phyloP scores from a whole-genome alignment of 2,888 invertebrate genomes.

The Ophraella communa region DNA sequence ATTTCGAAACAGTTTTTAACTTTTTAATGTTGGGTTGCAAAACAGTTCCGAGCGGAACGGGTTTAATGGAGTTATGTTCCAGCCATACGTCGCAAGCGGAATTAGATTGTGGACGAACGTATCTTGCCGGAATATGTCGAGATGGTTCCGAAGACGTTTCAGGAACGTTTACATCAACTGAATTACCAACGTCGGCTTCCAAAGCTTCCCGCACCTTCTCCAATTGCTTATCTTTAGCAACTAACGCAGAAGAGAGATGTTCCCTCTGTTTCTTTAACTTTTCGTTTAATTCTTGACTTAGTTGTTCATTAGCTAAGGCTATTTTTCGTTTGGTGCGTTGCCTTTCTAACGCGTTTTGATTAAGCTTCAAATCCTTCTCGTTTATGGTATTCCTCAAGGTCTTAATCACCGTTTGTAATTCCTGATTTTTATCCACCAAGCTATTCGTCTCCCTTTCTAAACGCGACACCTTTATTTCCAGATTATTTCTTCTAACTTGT shows the following conservation, averaged over 20 bases:
- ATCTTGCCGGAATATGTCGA: not conserved
- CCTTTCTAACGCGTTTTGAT: slow-evolving; percentile 70
- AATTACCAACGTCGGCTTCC: slow-evolving; percentile 29
- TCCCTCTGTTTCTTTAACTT: slow-evolving; percentile 67
- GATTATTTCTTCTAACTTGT: slow-evolving; percentile 68
- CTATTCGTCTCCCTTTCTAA: slow-evolving; percentile 70
- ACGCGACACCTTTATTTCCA: slow-evolving; percentile 71
- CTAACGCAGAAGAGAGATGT: slow-evolving; percentile 63
- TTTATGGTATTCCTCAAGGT: slow-evolving; percentile 58
- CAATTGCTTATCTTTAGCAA: slow-evolving; percentile 67
- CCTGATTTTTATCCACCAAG: slow-evolving; percentile 68
- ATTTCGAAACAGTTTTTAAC: too few species aligned
- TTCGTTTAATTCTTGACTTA: slow-evolving; percentile 72
- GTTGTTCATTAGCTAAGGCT: slow-evolving; percentile 76
- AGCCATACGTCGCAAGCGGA: slow-evolving; percentile 32
- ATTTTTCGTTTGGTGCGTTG: slow-evolving; percentile 72
- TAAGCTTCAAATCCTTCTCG: slow-evolving; percentile 70
- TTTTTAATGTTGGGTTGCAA: too few species aligned
- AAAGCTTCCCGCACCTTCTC: slow-evolving; percentile 54
- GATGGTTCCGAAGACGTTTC: slow-evolving; percentile 15
- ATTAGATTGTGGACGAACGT: slow-evolving; percentile 26
- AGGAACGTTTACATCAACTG: slow-evolving; percentile 20
- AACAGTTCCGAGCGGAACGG: too few species aligned
- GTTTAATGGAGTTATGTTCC: too few species aligned
- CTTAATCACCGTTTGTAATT: slow-evolving; percentile 62